phyloP scores from a whole-genome alignment of 2,113 vertebrate genomes.

The Synodontis membranacea region DNA sequence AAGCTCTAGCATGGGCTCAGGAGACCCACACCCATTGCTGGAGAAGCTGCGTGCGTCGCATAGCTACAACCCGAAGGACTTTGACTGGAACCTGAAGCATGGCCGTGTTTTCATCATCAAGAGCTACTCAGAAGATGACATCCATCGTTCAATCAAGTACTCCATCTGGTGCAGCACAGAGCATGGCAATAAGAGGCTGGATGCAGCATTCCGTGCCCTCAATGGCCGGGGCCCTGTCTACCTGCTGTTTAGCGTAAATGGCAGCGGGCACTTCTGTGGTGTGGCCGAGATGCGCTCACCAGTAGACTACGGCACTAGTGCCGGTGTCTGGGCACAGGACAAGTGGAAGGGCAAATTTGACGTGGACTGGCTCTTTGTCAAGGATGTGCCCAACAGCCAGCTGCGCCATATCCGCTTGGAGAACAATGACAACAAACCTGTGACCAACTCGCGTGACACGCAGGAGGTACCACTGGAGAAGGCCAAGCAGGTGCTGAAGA shows the following conservation, averaged over 20 bases:
- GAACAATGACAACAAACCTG: constrained; percentile 99
- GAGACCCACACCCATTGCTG: constrained; percentile 88
- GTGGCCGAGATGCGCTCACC: constrained; percentile 98
- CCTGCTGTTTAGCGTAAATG: constrained; percentile 96
- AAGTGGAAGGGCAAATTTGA: constrained; percentile 99
- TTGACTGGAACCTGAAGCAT: constrained; percentile 93
- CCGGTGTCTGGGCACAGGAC: constrained; percentile 99
- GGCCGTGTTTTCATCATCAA: constrained; percentile 97
- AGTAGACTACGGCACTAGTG: constrained; percentile 97
- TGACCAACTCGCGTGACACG: constrained; percentile 98
- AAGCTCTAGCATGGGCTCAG: constrained; percentile 46
- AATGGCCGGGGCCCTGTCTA: constrained; percentile 90
- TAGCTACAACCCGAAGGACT: constrained; percentile 97
- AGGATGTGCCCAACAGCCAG: constrained; percentile 97
- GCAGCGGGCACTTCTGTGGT: constrained; percentile 97
- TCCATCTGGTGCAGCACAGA: constrained; percentile 99
- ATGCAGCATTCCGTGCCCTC: constrained; percentile 88
- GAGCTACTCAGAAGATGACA: constrained; percentile 97
- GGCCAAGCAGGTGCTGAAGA: constrained; percentile 96
- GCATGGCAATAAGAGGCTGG: constrained; percentile 93
- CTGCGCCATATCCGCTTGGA: constrained; percentile 97
- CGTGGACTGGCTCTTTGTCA: constrained; percentile 98
- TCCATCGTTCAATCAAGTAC: constrained; percentile 98
- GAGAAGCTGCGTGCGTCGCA: constrained; percentile 94
- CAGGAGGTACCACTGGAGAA: constrained; percentile 98